These are phyloP conservation scores for Clostera curtula DNA, from an alignment of 2,888 invertebrate genomes.

Conservation along the genomic window DNA sequence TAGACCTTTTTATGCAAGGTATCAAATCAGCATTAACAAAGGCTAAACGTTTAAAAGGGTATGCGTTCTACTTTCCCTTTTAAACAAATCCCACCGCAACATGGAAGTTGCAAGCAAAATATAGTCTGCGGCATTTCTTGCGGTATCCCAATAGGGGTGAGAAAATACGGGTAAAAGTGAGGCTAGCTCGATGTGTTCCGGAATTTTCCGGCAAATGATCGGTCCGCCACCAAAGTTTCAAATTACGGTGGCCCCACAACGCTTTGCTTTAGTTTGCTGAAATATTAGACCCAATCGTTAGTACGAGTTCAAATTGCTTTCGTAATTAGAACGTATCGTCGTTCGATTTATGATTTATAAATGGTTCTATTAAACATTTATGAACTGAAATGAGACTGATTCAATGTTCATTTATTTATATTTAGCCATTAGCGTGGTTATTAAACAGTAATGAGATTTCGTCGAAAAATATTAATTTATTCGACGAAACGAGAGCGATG, in stretches of 20 bases:
- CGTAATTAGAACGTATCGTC: constrained; percentile 36
- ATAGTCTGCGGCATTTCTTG: constrained; percentile 9
- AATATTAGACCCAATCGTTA: constrained; percentile 37
- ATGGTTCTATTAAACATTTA: no score
- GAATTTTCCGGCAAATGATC: constrained; percentile 46
- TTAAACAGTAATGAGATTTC: no score
- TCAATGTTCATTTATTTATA: constrained; percentile 12
- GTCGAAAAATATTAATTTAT: no score
- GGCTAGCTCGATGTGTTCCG: constrained; percentile 32
- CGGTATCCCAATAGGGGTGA: constrained; percentile 22
- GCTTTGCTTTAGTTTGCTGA: constrained; percentile 32
- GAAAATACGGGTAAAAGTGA: constrained; percentile 32
- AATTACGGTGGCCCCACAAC: constrained; percentile 34
- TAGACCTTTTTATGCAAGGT: no score
- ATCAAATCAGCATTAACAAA: no score
- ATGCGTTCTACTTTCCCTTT: no score
- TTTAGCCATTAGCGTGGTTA: no score
- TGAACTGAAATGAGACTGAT: constrained; percentile 28
- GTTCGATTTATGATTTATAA: no score
- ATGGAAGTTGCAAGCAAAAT: constrained; percentile 9
- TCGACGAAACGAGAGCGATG: no score
- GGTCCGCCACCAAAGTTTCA: constrained; percentile 37
- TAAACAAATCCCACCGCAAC: no score
- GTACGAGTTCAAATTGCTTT: constrained; percentile 31
- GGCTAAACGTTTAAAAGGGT: no score